phyloP scores from a whole-genome alignment of 2,113 vertebrate genomes.

The Phocoena sinus region DNA sequence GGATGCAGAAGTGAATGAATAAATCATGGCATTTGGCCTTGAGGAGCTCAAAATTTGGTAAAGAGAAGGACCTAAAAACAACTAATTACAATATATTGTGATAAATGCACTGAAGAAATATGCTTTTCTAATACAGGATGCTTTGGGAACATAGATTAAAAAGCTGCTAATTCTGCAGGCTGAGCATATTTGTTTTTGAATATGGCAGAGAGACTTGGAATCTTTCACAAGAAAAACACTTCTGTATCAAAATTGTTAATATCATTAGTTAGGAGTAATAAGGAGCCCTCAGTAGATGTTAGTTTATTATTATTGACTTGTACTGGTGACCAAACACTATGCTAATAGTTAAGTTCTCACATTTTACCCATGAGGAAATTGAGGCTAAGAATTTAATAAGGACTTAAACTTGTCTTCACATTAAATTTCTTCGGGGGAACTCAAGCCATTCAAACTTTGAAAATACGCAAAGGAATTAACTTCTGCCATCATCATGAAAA shows the following conservation, averaged over 20 bases:
- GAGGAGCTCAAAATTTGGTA: not conserved
- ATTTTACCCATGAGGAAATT: not conserved
- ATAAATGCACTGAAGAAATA: not conserved
- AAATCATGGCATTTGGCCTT: not conserved
- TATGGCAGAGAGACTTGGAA: not conserved
- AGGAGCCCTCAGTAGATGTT: not conserved
- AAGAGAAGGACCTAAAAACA: not conserved
- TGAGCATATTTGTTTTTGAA: constrained; percentile 7
- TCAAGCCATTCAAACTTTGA: not conserved
- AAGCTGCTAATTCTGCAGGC: not conserved
- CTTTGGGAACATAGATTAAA: not conserved
- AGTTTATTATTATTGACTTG: not conserved
- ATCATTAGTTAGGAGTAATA: not conserved
- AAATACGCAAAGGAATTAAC: not conserved
- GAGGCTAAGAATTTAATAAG: not conserved
- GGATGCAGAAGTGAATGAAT: not conserved
- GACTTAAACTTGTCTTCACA: not conserved
- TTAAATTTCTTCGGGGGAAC: not conserved
- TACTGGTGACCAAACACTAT: not conserved
- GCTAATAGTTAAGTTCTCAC: not conserved
- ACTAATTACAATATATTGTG: not conserved
- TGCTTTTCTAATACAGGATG: not conserved
- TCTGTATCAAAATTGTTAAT: not conserved
- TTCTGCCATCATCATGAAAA: not conserved
- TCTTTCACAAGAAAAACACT: not conserved